Evolutionary conservation across 2,797 vertebrate species (phyloP), one percentile per base, ranked within the genome.

Genomic region (Chanos chanos): DNA sequence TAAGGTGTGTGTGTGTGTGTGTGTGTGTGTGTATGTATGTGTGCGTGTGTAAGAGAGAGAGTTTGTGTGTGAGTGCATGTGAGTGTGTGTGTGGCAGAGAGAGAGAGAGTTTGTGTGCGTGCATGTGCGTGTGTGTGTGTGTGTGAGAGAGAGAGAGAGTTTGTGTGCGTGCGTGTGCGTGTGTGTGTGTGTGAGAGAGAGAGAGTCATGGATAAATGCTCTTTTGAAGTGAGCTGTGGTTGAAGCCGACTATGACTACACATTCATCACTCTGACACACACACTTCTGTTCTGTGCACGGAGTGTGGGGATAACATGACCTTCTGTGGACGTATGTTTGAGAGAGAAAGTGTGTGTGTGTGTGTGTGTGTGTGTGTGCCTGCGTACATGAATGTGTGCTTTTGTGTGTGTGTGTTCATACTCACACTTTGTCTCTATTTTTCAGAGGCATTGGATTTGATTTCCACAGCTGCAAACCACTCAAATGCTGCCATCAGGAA

Each of bases 401-500:
- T 13, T 19, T 34, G 12, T 34, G 18, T 21, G 8, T 21, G 18
- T 45, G 25, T 37, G 27, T 51, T 21, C 27, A 10, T 4, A 7
- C 7, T 33, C 22, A 34, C 31, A 12, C 30, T 28, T 16, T 9
- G 48, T 37, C 3, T 57, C 18, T 34, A 19, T 25, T 5, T 88
- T 81, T 40, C 90, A 99, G 96, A 96, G 72, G 97, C 96, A 0
- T 75, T 99, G 84, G 94, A 97, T 80, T 89, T 99, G 12, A 99
- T 99, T 74, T 94, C 96, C 3, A 99, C 94, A 0, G 96, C 96
- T 34, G 96, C 96, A 1, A 95, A 97, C 78, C 96, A 99, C 73
- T 99, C 96, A 24, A 99, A 98, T 0, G 92, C 95, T 18, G 95
- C 96, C 67, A 98, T 99, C 77, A 88, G 91, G 64, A 98, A 99